These are phyloP conservation scores for Pseudochirops cupreus DNA, from an alignment of 2,797 vertebrate species.

Conservation along the genomic window DNA sequence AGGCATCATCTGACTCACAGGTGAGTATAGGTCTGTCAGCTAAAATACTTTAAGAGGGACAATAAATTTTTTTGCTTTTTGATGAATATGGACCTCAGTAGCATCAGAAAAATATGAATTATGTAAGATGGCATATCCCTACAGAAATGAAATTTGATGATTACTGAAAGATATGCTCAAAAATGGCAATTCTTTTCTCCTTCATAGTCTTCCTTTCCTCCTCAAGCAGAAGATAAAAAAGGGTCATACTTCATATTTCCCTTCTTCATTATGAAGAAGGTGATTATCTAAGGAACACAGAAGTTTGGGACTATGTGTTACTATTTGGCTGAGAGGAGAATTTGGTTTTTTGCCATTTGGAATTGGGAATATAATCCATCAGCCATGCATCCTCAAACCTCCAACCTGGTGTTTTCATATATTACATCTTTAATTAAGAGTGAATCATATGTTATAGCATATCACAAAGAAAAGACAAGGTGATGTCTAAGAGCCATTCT, in stretches of 20 bases:
- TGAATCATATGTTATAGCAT: constrained; percentile 24
- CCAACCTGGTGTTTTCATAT: constrained; percentile 25
- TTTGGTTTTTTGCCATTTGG: background rate
- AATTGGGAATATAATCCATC: constrained; percentile 29
- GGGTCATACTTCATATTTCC: background rate
- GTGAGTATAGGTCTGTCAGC: background rate
- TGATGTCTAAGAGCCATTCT: background rate
- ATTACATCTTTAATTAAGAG: constrained; percentile 5
- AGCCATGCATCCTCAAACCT: background rate
- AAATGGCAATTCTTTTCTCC: constrained; percentile 27
- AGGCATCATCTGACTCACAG: background rate
- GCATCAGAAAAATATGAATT: background rate
- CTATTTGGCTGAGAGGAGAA: constrained; percentile 27
- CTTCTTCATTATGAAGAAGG: background rate
- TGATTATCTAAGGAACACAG: constrained; percentile 9
- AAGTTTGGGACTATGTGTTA: background rate
- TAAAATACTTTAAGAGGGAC: background rate
- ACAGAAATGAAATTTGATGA: background rate
- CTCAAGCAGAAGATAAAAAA: background rate
- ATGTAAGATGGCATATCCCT: background rate
- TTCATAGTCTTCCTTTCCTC: background rate
- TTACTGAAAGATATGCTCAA: background rate
- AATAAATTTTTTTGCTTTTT: background rate
- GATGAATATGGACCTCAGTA: background rate
- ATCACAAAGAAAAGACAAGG: background rate